These are phyloP conservation scores for Lampris megalopsis DNA, from an alignment of 2,113 vertebrate genomes.

Conservation along the genomic window DNA sequence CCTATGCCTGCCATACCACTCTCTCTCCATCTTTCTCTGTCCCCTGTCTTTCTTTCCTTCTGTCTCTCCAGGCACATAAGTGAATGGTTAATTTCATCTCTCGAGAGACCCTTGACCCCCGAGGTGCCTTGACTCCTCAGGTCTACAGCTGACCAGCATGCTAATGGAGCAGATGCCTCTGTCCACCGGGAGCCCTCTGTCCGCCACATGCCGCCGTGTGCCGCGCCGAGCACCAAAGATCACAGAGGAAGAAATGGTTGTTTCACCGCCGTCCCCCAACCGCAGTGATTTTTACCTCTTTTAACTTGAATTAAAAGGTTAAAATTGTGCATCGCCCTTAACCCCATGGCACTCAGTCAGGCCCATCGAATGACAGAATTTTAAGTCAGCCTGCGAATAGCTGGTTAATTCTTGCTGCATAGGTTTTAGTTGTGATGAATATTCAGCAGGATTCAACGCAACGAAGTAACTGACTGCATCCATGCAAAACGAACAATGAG, in stretches of 20 bases:
- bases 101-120: slow-evolving; percentile 61
- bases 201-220: not conserved
- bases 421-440: slow-evolving; percentile 5
- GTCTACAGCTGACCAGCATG: slow-evolving; percentile 34
- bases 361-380: slow-evolving; percentile 36
- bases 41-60: not conserved
- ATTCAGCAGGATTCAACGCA: not conserved
- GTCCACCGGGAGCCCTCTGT: not conserved
- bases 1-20: not conserved
- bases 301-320: not conserved
- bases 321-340: not conserved
- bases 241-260: not conserved
- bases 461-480: slow-evolving; percentile 5
- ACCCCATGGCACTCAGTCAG: not conserved
- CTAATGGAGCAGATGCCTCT: slow-evolving; percentile 40
- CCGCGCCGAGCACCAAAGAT: not conserved
- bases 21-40: not conserved
- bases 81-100: slow-evolving; percentile 65
- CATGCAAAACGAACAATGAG: not conserved
- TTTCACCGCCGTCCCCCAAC: too few relatives aligned
- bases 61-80: slow-evolving; percentile 45
- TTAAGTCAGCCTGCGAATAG: too few relatives aligned
- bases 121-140: slow-evolving; percentile 34
- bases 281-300: not conserved
- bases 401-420: not conserved